These are phyloP conservation scores for Luscinia luscinia DNA, from an alignment of 2,797 vertebrate species.

Conservation along the genomic window DNA sequence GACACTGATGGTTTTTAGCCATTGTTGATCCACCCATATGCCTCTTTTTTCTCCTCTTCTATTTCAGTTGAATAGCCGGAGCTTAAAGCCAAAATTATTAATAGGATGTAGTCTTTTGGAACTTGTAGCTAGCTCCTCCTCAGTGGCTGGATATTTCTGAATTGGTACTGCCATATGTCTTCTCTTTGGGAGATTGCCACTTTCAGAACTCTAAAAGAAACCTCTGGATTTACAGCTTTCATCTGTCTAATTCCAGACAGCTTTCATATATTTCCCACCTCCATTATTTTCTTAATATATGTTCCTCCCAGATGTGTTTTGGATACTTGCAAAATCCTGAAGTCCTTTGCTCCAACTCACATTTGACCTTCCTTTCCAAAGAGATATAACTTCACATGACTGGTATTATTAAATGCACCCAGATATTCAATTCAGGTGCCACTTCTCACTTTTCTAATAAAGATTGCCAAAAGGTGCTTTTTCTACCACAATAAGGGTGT, in stretches of 20 bases:
- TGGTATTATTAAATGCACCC: neutral
- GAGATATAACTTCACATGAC: neutral
- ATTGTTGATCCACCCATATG: slow-evolving; percentile 44
- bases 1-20: slow-evolving; percentile 55
- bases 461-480: neutral
- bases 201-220: slow-evolving; percentile 2
- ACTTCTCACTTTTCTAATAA: neutral
- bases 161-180: neutral
- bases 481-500: fast-evolving
- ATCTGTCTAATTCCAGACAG: neutral
- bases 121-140: neutral
- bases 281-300: neutral
- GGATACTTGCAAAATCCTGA: neutral
- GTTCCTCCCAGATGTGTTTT: neutral
- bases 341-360: neutral
- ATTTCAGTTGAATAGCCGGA: slow-evolving; percentile 37
- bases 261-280: neutral
- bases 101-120: slow-evolving; percentile 1
- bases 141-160: neutral
- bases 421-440: neutral
- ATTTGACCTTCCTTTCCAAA: neutral
- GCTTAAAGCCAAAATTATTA: slow-evolving; percentile 50
- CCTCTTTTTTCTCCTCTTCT: slow-evolving; percentile 33
- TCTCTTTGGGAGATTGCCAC: neutral
- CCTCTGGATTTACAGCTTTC: neutral